Evolutionary conservation across 2,797 vertebrate genomes (phyloP), one percentile per base, ranked within the genome.

Genomic region (Schizopygopsis pylzovi): DNA sequence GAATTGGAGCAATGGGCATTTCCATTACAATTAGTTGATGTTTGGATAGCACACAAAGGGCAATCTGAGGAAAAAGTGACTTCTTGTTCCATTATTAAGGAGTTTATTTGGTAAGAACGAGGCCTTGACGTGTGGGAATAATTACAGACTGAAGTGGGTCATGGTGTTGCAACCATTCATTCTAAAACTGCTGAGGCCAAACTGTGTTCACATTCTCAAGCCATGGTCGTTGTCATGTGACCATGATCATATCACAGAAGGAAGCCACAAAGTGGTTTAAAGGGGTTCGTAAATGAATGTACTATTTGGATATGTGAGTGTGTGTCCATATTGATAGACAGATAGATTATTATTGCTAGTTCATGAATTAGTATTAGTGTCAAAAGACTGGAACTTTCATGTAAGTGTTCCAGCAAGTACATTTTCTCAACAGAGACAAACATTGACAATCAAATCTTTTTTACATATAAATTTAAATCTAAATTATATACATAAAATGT

Each of bases 11-110:
- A 70, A 45, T 70, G 63, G 83, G 49, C 63, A 85, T 85, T 85
- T 85, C 65, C 65, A 85, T 61, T 71, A 59, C 76, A 79, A 59
- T 85, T 47, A 79, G 47, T n/a, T 45, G 49, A 59, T 85, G 65
- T 79, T 79, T 71, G 39, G 65, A 85, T n/a, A 70, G 75, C 75
- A 79, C 37, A 79, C 76, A 70, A 18, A 70, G 76, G 16, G 4
- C 39, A 56, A 45, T 78, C 25, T 61, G 59, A 56, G 47, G 65
- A 79, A 79, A 78, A 79, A 71, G 49, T 45, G 65, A 56, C 25
- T 85, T 84, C 43, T 68, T 15, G 52, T 56, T 85, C 22, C 37
- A 59, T 79, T 79, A 61, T 79, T 71, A 71, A 56, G 76, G 65
- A 79, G 72, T 83, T 77, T 83, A 45, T 83, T 54, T 83, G 45